Conservation (phyloP, 2,113 vertebrate species). For the Oncorhynchus kisutch region DNA sequence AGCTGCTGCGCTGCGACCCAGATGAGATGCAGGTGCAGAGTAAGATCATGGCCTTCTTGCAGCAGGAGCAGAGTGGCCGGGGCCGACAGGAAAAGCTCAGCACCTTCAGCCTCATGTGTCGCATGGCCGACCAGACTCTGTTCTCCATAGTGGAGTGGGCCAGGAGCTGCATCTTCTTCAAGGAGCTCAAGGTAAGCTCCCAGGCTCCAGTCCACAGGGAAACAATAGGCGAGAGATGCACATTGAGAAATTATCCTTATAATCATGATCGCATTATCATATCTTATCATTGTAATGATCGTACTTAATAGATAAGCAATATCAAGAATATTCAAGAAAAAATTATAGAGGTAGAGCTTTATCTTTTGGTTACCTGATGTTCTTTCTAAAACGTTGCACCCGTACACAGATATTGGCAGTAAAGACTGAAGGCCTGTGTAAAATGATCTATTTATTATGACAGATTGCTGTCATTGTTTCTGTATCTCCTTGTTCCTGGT, state of each 20-base stretch:
- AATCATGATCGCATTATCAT: not conserved
- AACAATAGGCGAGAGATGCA: too few species aligned
- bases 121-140: slow-evolving; percentile 97
- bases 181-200: slow-evolving; percentile 88
- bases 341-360: too few species aligned
- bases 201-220: too few species aligned
- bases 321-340: too few species aligned
- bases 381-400: not conserved
- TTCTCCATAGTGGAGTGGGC: slow-evolving; percentile 99
- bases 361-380: too few species aligned
- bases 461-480: not conserved
- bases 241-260: not conserved
- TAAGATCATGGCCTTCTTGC: slow-evolving; percentile 87
- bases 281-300: too few species aligned
- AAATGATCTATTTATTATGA: not conserved
- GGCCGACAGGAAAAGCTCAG: slow-evolving; percentile 85
- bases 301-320: too few species aligned
- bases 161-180: slow-evolving; percentile 96
- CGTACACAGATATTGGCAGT: not conserved
- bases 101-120: slow-evolving; percentile 90
- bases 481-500: not conserved
- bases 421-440: not conserved
- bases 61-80: slow-evolving; percentile 85
- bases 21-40: slow-evolving; percentile 87
- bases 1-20: slow-evolving; percentile 90